Evolutionary conservation across 2,888 invertebrate species (phyloP), one percentile per base, ranked within the genome.

Genomic region (Philereme transversata): DNA sequence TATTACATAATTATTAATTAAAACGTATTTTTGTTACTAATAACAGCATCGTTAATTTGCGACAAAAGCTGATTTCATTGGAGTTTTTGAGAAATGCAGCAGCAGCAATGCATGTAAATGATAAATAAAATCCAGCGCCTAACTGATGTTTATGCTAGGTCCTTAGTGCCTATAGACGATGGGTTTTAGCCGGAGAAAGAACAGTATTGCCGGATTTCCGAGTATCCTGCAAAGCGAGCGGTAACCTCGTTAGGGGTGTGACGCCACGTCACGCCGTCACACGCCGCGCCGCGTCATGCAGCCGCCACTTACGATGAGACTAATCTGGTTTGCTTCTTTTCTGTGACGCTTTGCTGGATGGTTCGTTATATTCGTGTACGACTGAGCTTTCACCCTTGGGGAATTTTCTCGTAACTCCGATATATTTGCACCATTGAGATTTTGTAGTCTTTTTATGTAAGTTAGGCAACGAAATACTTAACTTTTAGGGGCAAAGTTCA

Each of bases 171-270:
- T 22, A 22, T 22, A 2, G 22, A 22, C 22, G 22, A 22, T 3
- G 7, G 1, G 4, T 51, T 41, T 9, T 7, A 35, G 35, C 5
- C 34, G 38, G 46, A 47, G 34, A 6, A 41, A 47, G 34, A 33
- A 5, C 41, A 22, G n/a, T 22, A 9, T 8, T 8, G 8, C 40
- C 40, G 40, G 22, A 4, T 7, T 34, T 40, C 46, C 5, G 8
- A 6, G 11, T 10, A 35, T 36, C 45, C 59, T 35, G 41, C 8
- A 43, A 38, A 43, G 40, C 6, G 54, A 52, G 38, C 33, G 62
- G 52, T 68, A 64, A 68, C 62, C 60, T 64, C 57, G 60, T 69
- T 67, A 62, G 22, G 22, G 22, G 22, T 22, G 22, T 22, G 22
- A 22, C 51, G 8, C 8, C 45, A 38, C 11, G 49, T 49, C 50